A percentile compares a stretch with the other conserved stretches of the same genome.
Evolutionary conservation across 2,888 invertebrate genomes (phyloP).

Genomic region (Scrobipalpa atriplicella): DNA sequence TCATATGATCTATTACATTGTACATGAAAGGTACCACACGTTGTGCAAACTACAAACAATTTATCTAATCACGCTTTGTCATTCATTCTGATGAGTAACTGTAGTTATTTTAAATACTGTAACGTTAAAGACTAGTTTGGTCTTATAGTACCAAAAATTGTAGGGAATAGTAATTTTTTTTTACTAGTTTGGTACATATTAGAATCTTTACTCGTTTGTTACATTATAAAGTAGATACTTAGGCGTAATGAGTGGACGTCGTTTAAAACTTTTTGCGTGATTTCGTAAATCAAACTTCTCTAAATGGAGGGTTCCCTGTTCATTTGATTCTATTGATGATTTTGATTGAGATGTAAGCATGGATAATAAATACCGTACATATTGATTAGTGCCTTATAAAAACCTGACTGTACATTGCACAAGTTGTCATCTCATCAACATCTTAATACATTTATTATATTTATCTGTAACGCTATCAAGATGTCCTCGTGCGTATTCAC

Average conservation of each 20-base stretch:
- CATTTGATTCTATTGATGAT: constrained; percentile 46
- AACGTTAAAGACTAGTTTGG: constrained; percentile 31
- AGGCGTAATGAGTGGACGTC: not conserved
- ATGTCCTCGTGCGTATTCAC: not conserved
- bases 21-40: constrained; percentile 7
- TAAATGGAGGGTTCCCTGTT: constrained; percentile 36
- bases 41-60: constrained; percentile 1
- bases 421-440: constrained; percentile 3
- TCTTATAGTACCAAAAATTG: not conserved
- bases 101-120: constrained; percentile 5
- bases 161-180: not conserved
- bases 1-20: constrained; percentile 18
- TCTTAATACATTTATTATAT: not conserved
- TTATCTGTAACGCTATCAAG: constrained; percentile 2
- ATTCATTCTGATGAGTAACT: constrained; percentile 12
- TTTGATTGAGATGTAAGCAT: not conserved
- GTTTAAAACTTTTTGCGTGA: not conserved
- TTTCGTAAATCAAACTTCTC: not conserved
- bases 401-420: constrained; percentile 1
- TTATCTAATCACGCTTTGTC: constrained; percentile 10
- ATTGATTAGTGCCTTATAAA: constrained; percentile 31
- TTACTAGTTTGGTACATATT: not conserved
- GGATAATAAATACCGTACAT: constrained; percentile 28
- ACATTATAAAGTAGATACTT: not conserved
- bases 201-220: not conserved